Evolutionary conservation across 2,113 vertebrate species (phyloP), one percentile per base, ranked within the genome.

Genomic region (Aspiorhynchus laticeps): DNA sequence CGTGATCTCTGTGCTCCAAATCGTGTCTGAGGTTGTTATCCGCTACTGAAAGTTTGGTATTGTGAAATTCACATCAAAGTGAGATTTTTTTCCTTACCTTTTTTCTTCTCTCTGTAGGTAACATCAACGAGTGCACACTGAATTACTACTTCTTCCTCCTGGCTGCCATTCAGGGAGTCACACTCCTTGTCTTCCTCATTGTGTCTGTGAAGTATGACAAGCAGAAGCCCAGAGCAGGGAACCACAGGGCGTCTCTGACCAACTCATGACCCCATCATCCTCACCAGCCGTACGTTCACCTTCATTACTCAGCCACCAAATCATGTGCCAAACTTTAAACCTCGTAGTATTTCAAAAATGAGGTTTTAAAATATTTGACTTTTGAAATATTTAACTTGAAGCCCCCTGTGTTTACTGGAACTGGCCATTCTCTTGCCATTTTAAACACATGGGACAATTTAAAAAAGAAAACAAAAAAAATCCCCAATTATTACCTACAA

Each of bases 121-220:
- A 99, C 67, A 99, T 99, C 88, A 99, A 99, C 0, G 95, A 96
- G 89, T 99, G 98, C 91, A 93, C 94, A 4, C 93, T 99, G 87
- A 95, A 99, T 94, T 99, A 97, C 88, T 99, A 99, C 86, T 99
- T 99, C 90, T 99, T 99, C 77, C 92, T 99, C 43, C 95, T 99
- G 95, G 98, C 98, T 0, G 97, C 96, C 2, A 96, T 98, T 89
- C 97, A 99, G 85, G 97, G 97, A 61, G 89, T 94, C 65, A 99
- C 98, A 0, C 95, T 99, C 81, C 91, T 99, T 88, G 92, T 99
- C 63, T 99, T 99, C 95, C 95, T 98, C 21, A 95, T 98, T 0
- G 93, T 99, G 2, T 98, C 98, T 0, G 95, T 99, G 88, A 98
- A 95, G 74, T 99, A 97, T 0, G 97, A 98, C 91, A 95, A 88